Base-by-base conservation (phyloP, 1,140 invertebrate genomes). In the Neomicropteryx cornuta region DNA sequence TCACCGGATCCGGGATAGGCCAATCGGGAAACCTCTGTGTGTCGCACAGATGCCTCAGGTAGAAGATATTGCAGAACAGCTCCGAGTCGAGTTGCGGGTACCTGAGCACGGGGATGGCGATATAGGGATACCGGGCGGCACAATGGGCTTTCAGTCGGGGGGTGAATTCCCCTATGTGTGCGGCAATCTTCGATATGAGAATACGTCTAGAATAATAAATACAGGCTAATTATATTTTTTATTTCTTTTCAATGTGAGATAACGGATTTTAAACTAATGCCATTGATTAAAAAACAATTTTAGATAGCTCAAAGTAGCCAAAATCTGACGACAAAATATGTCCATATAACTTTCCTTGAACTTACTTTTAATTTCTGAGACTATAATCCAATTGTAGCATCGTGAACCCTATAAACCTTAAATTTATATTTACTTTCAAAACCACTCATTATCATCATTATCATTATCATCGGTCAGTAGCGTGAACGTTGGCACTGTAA, bases 1-100 rank as follows among this genome's bases (percentile, higher is more conserved):
- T 68, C 58, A 97, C 93, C 4, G 96, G 93, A 53, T 98, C 86
- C 20, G 83, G 81, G 49, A 99, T 97, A 3, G 92, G 89, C 96
- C 96, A 99, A 56, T 97, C 79, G 10, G 91, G 92, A 66, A 98
- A 99, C 46, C 72, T 75, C 14, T 71, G 63, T 2, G 76, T 82
- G 69, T 99, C 93, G 68, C 94, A 97, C 32, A 99, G 71, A 71
- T 99, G 94, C 11, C 92, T 71, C 41, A 99, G 70, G 65, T 99
- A 99, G 67, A 96, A 99, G 56, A 96, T 95, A 66, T 96, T 94
- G 64, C 96, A 99, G 72, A 99, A 99, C 10, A 99, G 73, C 75
- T 99, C 96, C 50, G 83, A 77, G 52, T 95, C 87, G 41, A 99
- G 68, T 68, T 97, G 93, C 14, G 91, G 89, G 75, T 97, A 99